Evolutionary conservation across 2,113 vertebrate genomes (phyloP).

Genomic region (Alexandromys fortis): DNA sequence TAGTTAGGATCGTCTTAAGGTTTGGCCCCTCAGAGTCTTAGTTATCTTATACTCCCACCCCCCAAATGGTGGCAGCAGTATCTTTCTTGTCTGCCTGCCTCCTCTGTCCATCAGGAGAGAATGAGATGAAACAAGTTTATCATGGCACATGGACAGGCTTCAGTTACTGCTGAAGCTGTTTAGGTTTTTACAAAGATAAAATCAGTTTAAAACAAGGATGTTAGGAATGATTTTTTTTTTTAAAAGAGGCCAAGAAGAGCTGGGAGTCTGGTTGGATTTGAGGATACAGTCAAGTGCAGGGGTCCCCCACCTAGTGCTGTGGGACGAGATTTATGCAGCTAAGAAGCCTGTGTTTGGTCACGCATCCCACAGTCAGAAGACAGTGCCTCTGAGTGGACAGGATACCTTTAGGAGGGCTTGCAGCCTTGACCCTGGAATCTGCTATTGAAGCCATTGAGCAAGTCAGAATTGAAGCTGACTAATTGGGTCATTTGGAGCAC

Average conservation of each 20-base stretch:
- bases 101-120: background rate
- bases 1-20: background rate
- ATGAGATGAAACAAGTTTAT: background rate
- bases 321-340: background rate
- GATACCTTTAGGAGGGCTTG: background rate
- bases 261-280: background rate
- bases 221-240: background rate
- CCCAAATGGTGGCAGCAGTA: background rate
- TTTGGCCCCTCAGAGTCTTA: background rate
- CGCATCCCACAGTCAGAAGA: background rate
- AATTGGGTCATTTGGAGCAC: background rate
- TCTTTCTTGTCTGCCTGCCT: background rate
- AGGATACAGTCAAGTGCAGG: background rate
- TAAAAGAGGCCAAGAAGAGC: background rate
- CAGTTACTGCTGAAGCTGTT: background rate
- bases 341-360: background rate
- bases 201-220: background rate
- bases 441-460: background rate
- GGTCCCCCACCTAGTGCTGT: background rate
- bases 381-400: background rate
- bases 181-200: background rate
- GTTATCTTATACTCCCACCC: background rate
- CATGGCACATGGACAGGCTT: background rate
- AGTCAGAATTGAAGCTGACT: background rate
- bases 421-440: background rate